phyloP scores from a whole-genome alignment of 2,113 vertebrate species.

The Syngnathoides biaculeatus region DNA sequence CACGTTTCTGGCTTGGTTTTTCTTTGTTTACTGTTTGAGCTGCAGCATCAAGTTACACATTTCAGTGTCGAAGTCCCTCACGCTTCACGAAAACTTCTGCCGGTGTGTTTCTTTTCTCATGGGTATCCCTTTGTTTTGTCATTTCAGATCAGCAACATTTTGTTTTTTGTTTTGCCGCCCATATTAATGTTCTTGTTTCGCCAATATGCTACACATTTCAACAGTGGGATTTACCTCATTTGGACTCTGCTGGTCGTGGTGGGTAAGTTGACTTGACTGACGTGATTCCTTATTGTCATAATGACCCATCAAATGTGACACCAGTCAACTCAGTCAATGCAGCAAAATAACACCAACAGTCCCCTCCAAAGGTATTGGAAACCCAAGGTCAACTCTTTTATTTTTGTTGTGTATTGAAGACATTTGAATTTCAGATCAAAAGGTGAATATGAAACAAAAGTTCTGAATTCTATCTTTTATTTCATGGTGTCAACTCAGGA shows the following conservation, averaged over 20 bases:
- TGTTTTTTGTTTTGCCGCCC: constrained; percentile 95
- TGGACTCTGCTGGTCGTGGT: constrained; percentile 94
- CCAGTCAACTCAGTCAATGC: background rate
- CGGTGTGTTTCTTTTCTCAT: constrained; percentile 13
- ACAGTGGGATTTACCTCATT: constrained; percentile 97
- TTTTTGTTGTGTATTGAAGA: too few species aligned
- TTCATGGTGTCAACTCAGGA: too few species aligned
- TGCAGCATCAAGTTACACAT: constrained; percentile 12
- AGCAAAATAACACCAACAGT: background rate
- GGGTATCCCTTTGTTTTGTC: constrained; percentile 44
- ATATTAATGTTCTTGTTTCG: constrained; percentile 97
- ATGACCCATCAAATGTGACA: constrained; percentile 13
- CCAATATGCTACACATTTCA: constrained; percentile 95
- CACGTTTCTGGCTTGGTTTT: constrained; percentile 34
- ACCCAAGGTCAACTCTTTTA: too few species aligned
- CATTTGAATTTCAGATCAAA: too few species aligned
- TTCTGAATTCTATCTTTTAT: too few species aligned
- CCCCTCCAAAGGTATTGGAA: too few species aligned
- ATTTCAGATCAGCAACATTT: constrained; percentile 94
- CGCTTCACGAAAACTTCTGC: constrained; percentile 4
- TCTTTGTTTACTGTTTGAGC: constrained; percentile 24
- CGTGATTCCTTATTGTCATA: constrained; percentile 1
- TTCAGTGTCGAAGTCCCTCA: background rate
- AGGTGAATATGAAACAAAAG: too few species aligned
- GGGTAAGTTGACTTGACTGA: constrained; percentile 80